Conservation (phyloP, 1,140 invertebrate species). For the Rhynchophorus ferrugineus region DNA sequence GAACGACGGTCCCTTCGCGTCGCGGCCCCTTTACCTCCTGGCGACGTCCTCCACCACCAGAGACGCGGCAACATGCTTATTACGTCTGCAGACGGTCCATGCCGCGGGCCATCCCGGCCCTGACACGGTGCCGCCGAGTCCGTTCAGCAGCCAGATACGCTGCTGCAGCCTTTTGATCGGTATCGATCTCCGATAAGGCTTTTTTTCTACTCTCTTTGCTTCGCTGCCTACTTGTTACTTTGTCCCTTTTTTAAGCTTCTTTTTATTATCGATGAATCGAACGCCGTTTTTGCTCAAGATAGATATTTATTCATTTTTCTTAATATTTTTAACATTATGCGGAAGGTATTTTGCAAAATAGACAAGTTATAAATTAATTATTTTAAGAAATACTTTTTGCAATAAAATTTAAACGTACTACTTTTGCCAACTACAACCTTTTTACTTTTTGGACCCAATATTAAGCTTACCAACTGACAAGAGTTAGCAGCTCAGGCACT, state of each 20-base stretch:
- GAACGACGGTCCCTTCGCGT: neutral
- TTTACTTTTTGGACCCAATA: too few relatives aligned
- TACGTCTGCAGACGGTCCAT: conserved; percentile 20
- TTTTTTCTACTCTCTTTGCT: conserved; percentile 6
- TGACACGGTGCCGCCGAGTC: conserved; percentile 9
- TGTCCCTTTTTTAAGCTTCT: neutral
- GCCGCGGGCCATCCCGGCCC: conserved; percentile 18
- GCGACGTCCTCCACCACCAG: conserved; percentile 7
- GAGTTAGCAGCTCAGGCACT: too few relatives aligned
- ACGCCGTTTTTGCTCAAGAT: too few relatives aligned
- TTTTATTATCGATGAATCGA: neutral
- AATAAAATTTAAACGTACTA: too few relatives aligned
- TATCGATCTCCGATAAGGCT: conserved; percentile 20
- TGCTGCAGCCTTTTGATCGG: conserved; percentile 21
- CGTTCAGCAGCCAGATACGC: conserved; percentile 10
- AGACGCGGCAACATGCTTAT: conserved; percentile 20
- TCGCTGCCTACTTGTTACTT: neutral
- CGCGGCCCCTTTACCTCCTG: neutral
- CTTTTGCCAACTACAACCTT: too few relatives aligned
- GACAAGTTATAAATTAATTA: too few relatives aligned
- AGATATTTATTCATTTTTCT: too few relatives aligned
- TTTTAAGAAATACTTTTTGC: too few relatives aligned
- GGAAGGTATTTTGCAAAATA: too few relatives aligned
- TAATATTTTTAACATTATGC: too few relatives aligned
- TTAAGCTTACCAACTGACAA: too few relatives aligned